Conservation (phyloP, 2,113 vertebrate genomes). For the Pteruthius melanotis region DNA sequence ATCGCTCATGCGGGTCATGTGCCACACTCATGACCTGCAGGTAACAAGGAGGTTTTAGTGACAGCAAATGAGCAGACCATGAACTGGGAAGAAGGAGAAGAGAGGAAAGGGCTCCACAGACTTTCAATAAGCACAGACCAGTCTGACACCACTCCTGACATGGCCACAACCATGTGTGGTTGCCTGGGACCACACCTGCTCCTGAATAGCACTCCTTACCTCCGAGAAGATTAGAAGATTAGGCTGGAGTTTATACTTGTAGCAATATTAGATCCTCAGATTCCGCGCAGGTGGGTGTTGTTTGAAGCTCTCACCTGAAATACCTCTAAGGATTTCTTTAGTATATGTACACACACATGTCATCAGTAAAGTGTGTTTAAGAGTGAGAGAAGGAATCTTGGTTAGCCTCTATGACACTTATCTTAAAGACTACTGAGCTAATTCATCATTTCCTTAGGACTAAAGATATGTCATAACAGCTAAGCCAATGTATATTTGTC, state of each 20-base stretch:
- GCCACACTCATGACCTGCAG: neutral
- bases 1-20: neutral
- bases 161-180: neutral
- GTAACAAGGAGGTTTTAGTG: neutral
- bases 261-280: neutral
- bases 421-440: conserved; percentile 19
- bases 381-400: conserved; percentile 1
- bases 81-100: neutral
- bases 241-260: neutral
- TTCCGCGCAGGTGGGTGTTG: neutral
- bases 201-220: neutral
- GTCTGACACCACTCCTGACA: neutral
- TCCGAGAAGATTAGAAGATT: neutral
- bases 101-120: neutral
- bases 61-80: neutral
- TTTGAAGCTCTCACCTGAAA: conserved; percentile 11
- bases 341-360: neutral
- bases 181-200: accelerated
- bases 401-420: conserved; percentile 22
- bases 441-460: conserved; percentile 48
- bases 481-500: conserved; percentile 41
- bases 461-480: conserved; percentile 15
- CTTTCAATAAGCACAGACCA: neutral
- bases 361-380: conserved; percentile 1
- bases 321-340: neutral